phyloP scores from a whole-genome alignment of 2,113 vertebrate species.

The Brachypodius melanocephalos region DNA sequence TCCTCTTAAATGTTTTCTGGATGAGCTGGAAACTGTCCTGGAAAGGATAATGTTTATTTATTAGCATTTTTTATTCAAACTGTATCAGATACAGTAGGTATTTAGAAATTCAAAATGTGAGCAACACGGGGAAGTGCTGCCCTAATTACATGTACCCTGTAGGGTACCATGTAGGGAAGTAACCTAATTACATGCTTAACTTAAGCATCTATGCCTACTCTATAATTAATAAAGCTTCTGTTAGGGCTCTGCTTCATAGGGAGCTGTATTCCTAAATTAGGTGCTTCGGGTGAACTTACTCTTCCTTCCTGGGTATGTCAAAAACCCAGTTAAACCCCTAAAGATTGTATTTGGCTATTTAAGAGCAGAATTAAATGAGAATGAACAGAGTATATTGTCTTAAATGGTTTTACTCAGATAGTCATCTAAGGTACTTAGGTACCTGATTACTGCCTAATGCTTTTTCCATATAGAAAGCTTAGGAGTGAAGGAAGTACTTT shows the following conservation, averaged over 20 bases:
- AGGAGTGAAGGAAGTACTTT: neutral
- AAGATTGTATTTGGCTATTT: neutral
- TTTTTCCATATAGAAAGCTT: neutral
- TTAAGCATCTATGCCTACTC: neutral
- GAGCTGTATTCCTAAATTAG: neutral
- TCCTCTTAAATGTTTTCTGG: neutral
- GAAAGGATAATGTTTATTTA: neutral
- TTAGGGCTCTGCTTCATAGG: neutral
- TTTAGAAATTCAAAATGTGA: neutral
- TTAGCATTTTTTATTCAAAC: neutral
- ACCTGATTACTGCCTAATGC: slow-evolving; percentile 2
- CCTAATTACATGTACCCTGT: neutral
- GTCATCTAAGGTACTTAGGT: slow-evolving; percentile 3
- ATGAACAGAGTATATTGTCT: neutral
- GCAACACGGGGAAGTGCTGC: neutral
- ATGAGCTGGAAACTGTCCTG: neutral
- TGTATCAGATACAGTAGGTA: neutral
- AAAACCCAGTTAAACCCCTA: neutral
- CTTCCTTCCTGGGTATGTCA: neutral
- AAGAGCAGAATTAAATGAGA: neutral
- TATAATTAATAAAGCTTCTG: neutral
- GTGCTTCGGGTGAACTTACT: neutral
- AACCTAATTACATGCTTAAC: neutral
- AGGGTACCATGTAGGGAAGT: neutral
- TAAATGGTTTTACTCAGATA: slow-evolving; percentile 4